Base-by-base conservation (phyloP, 2,113 vertebrate genomes). In the Syrmaticus mikado region DNA sequence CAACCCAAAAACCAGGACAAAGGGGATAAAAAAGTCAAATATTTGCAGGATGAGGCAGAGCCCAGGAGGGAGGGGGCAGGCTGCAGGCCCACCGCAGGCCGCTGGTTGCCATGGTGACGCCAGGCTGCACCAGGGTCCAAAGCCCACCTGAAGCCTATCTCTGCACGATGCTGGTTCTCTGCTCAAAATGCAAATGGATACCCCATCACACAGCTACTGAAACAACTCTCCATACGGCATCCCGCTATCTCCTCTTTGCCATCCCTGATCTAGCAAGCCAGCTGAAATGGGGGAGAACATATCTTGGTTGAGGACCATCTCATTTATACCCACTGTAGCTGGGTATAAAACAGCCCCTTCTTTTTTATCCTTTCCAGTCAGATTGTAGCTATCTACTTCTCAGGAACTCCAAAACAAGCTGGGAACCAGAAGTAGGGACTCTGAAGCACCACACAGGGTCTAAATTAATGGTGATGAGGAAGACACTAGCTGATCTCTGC, bases 81-180 rank as follows among this genome's bases (percentile, higher is more conserved):
- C 41, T 0, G 1, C 61, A 22, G 45, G 27, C 41, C n/a, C 16
- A 9, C 64, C 83, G 38, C 55, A 62, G 78, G 67, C 13, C 1
- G 1, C 3, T 0, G 2, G 40, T 68, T 67, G 61, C 73, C 34
- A 18, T 57, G 61, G 40, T 1, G 1, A 57, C 0, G 1, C 28
- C 40, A 61, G 53, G 75, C 15, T 0, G 0, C 2, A 1, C 20
- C 68, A 27, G 46, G 40, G 34, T 30, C 62, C 36, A 5, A 15
- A 46, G 41, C 2, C 38, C 24, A 43, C 12, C 57, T 13, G 7
- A 25, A 17, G 27, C 15, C 32, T 21, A 24, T 28, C 40, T 28
- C 36, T 15, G 83, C 0, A 13, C 1, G 0, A 11, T n/a, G 6
- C 58, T 0, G 0, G 30, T 24, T 24, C 58, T 36, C 16, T 16